Evolutionary conservation across 2,113 vertebrate genomes (phyloP), one percentile per base, ranked within the genome.

Genomic region (Bombycilla garrulus): DNA sequence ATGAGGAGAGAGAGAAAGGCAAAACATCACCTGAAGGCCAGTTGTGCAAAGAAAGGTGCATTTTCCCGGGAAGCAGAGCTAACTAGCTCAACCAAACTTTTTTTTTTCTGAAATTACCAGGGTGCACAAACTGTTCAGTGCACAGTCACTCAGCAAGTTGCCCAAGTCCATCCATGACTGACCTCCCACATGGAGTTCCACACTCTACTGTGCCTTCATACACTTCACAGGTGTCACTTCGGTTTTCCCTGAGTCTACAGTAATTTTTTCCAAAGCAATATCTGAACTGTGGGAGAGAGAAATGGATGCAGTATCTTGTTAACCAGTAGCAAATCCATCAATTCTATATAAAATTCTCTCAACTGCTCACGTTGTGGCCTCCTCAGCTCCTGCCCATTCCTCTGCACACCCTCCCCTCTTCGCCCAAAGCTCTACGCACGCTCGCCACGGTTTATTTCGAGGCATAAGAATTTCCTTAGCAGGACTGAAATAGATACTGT

Each of bases 401-500:
- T 15, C 40, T 45, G 40, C 22, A 42, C 50, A 25, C 50, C 67
- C 82, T 64, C 12, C 93, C 77, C 82, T 51, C 72, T 72, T 35
- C 45, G 58, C 86, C 83, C 77, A 61, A 57, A 61, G 67, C 76
- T 61, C 38, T 5, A 33, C 24, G 10, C 38, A 56, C 12, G 35
- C 81, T 87, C 40, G 15, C 65, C 65, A 38, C 8, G 1, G 92
- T 88, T 96, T 95, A 96, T 95, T 94, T 95, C 88, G 4, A 95
- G 92, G 88, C 67, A 26, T 29, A 90, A 94, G 95, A 93, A 93
- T 94, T 96, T 87, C 90, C 91, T 95, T 26, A 84, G 91, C 78
- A 70, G 88, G 15, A 94, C 92, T 85, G 92, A 95, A 96, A 96
- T 94, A 93, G 94, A 94, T 85, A 10, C 91, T 66, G 85, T 67